phyloP scores from a whole-genome alignment of 2,797 vertebrate species.

The Tauraco hartlaubi region DNA sequence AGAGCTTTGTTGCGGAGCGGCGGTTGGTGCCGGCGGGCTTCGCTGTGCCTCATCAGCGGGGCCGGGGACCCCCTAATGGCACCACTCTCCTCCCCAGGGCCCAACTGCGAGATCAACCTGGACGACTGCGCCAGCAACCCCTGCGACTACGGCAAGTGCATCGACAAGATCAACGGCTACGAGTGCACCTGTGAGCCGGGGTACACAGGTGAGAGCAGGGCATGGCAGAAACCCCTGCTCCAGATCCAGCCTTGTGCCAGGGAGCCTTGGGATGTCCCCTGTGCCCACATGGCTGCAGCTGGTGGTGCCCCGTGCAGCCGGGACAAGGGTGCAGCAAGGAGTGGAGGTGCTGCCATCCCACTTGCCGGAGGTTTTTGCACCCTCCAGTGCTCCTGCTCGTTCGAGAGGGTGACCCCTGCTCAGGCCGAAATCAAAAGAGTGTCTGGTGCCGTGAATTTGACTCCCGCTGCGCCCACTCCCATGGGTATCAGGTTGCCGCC shows the following conservation, averaged over 20 bases:
- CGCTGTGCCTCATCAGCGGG: accelerated
- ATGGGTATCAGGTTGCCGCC: constrained; percentile 69
- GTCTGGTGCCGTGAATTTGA: constrained; percentile 17
- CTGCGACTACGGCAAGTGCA: constrained; percentile 93
- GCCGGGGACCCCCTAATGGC: background rate
- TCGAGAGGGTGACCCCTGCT: constrained; percentile 19
- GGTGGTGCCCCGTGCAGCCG: background rate
- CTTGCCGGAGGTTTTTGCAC: background rate
- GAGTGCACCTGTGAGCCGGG: constrained; percentile 93
- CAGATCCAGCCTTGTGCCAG: accelerated
- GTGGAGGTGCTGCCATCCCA: background rate
- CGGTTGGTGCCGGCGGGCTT: accelerated
- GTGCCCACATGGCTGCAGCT: background rate
- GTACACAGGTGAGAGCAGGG: constrained; percentile 88
- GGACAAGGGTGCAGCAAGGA: background rate
- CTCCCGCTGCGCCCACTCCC: constrained; percentile 40
- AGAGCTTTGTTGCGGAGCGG: background rate
- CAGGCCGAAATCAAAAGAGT: constrained; percentile 47
- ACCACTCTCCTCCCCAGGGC: constrained; percentile 66
- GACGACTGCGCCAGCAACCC: constrained; percentile 94
- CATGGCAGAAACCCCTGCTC: background rate
- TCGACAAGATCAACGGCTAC: constrained; percentile 95
- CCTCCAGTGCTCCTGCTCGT: background rate
- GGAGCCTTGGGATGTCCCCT: background rate
- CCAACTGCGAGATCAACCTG: constrained; percentile 94